phyloP scores from a whole-genome alignment of 2,888 invertebrate genomes.

The Anodontia alba region DNA sequence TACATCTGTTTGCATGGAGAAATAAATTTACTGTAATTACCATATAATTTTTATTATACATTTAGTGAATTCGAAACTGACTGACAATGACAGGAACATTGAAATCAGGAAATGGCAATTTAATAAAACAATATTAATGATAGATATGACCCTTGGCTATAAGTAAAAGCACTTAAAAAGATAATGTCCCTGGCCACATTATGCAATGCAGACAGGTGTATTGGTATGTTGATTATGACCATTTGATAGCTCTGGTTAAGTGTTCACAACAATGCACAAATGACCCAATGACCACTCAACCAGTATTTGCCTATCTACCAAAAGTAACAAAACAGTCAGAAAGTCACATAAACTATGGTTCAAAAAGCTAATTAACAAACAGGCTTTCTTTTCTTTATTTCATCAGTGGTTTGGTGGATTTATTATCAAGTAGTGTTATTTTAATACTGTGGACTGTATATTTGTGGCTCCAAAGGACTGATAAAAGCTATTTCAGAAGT shows the following conservation, averaged over 20 bases:
- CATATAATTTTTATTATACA: too few species aligned
- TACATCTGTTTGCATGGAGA: too few species aligned
- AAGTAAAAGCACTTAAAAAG: not conserved
- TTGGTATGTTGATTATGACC: constrained; percentile 2
- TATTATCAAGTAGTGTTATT: too few species aligned
- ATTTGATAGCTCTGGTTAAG: not conserved
- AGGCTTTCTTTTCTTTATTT: not conserved
- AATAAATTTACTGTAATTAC: too few species aligned
- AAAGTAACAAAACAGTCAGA: constrained; percentile 3
- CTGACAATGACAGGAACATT: too few species aligned
- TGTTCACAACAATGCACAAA: not conserved
- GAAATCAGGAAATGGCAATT: not conserved
- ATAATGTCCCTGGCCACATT: not conserved
- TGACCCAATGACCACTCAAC: constrained; percentile 7
- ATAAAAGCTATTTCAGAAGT: too few species aligned
- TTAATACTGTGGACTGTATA: too few species aligned
- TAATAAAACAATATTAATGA: not conserved
- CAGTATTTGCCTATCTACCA: not conserved
- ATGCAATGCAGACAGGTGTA: constrained; percentile 13
- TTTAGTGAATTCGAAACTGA: too few species aligned
- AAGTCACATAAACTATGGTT: not conserved
- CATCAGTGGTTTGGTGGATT: too few species aligned
- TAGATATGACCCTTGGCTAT: not conserved
- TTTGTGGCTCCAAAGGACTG: too few species aligned
- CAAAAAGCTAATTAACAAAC: not conserved